Evolutionary conservation across 1,140 invertebrate species (phyloP).

Genomic region (Parasteatoda tepidariorum): DNA sequence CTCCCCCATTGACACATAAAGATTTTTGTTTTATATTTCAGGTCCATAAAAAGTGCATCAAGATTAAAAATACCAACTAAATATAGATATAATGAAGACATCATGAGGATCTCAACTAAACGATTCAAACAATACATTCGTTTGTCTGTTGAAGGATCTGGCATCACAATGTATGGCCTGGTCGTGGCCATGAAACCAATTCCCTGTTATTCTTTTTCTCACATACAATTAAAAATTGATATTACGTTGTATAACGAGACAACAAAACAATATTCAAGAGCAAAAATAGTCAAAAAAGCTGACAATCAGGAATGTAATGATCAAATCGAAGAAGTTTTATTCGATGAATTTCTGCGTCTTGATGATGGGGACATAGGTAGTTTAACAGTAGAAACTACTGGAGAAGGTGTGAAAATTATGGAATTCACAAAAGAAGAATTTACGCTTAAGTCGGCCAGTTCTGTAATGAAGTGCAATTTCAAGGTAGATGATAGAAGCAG

Average conservation of each 20-base stretch:
- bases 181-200: conserved; percentile 22
- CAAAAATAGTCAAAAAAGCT: neutral
- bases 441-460: neutral
- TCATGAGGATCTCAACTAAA: no score
- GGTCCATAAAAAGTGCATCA: no score
- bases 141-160: neutral
- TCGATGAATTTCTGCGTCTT: neutral
- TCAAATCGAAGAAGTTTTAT: neutral
- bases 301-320: no score
- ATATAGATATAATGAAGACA: no score
- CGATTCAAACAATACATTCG: no score
- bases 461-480: neutral
- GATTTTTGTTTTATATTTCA: no score
- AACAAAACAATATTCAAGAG: neutral
- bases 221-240: conserved; percentile 11
- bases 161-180: neutral
- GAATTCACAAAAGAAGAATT: neutral
- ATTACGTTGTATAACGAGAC: neutral
- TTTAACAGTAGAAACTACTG: neutral
- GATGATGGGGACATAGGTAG: conserved; percentile 16
- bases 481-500: neutral
- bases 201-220: conserved; percentile 2
- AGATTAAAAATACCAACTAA: no score
- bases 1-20: no score
- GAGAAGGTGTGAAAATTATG: conserved; percentile 26